Evolutionary conservation across 1,140 invertebrate species (phyloP).

Genomic region (Zaprionus taronus): DNA sequence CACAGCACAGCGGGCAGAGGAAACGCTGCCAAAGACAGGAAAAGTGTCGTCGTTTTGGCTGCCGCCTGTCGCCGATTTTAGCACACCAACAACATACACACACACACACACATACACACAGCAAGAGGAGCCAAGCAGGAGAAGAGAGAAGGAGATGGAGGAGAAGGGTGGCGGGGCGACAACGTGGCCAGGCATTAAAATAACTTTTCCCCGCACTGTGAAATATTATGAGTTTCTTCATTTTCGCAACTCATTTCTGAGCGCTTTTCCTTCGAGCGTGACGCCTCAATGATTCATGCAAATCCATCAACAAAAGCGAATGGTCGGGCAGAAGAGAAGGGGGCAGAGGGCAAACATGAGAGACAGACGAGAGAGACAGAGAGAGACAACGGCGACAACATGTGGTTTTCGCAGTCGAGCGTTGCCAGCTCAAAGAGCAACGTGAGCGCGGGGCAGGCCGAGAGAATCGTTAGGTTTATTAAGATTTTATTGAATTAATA

Average conservation of each 20-base stretch:
- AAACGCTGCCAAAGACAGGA: constrained; percentile 76
- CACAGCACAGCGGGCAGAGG: constrained; percentile 45
- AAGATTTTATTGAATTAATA: constrained; percentile 78
- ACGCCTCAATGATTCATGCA: constrained; percentile 82
- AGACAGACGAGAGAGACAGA: background rate
- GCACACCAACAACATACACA: constrained; percentile 37
- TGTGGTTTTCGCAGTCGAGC: constrained; percentile 63
- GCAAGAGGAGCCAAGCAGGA: background rate
- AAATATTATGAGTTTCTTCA: constrained; percentile 62
- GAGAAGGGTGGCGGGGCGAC: constrained; percentile 8
- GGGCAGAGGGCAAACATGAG: constrained; percentile 13
- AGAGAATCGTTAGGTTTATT: constrained; percentile 55
- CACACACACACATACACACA: constrained; percentile 10
- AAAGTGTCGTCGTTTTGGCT: constrained; percentile 71
- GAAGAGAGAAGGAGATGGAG: no score
- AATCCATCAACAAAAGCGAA: constrained; percentile 67
- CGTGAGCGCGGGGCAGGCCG: background rate
- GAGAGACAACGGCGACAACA: constrained; percentile 46
- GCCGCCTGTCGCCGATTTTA: constrained; percentile 69
- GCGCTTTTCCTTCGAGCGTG: constrained; percentile 77
- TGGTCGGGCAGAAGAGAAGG: background rate
- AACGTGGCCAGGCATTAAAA: constrained; percentile 63
- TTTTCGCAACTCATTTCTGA: constrained; percentile 64
- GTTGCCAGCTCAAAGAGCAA: constrained; percentile 7
- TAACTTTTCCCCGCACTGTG: constrained; percentile 70